Conservation (phyloP, 2,888 invertebrate genomes). For the Drosophila putrida region DNA sequence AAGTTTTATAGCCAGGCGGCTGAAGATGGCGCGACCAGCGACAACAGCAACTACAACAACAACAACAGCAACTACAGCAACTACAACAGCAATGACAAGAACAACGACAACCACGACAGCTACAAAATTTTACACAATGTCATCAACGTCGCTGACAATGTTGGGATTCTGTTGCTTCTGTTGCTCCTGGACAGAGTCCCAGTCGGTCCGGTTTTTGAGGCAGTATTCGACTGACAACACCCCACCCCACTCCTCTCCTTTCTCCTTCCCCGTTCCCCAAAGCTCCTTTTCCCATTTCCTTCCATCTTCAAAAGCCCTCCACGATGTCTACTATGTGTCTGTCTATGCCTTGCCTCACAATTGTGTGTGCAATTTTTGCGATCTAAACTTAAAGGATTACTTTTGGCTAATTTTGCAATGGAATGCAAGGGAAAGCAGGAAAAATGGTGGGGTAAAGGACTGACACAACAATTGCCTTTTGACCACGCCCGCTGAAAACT, state of each 20-base stretch:
- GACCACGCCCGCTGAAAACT: conserved; percentile 26
- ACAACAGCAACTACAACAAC: conserved; percentile 18
- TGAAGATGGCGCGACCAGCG: conserved; percentile 53
- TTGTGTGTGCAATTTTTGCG: conserved; percentile 72
- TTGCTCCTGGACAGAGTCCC: conserved; percentile 24
- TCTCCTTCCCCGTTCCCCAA: background rate
- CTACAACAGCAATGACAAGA: background rate
- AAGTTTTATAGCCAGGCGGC: conserved; percentile 70
- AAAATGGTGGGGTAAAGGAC: background rate
- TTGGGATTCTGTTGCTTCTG: conserved; percentile 26
- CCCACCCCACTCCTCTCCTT: background rate
- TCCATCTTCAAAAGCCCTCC: background rate
- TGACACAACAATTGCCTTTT: conserved; percentile 47
- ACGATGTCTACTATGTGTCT: conserved; percentile 12
- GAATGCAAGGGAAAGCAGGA: conserved; percentile 19
- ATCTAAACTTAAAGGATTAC: conserved; percentile 77
- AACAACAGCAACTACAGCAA: conserved; percentile 11
- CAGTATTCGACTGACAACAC: conserved; percentile 25
- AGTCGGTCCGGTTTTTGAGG: conserved; percentile 25
- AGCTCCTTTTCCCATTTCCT: background rate
- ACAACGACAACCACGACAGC: conserved; percentile 49
- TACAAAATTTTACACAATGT: conserved; percentile 77
- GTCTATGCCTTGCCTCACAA: conserved; percentile 48
- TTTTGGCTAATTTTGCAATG: conserved; percentile 74
- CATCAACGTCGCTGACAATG: conserved; percentile 73